Base-by-base conservation (phyloP, 2,888 invertebrate species). In the Lingula anatina region DNA sequence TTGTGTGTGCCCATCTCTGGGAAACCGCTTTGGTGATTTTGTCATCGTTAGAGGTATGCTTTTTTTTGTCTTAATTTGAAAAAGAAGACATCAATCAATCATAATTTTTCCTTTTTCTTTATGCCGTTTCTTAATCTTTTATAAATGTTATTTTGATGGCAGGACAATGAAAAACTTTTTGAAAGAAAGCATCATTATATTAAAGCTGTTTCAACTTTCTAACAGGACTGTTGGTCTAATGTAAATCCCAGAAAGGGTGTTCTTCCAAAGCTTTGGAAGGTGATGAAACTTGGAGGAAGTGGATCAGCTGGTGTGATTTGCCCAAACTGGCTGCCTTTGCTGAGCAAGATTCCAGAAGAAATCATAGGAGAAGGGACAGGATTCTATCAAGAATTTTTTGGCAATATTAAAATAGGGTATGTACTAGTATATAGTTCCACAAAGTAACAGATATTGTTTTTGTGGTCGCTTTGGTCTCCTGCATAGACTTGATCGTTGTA, bases 201-300 rank as follows among this genome's bases (percentile, higher is more conserved):
- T n/a, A n/a, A n/a, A n/a, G n/a, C n/a, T n/a, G n/a, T n/a, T n/a
- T n/a, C n/a, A n/a, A n/a, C n/a, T 9, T 66, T 68, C 55, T 76
- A 78, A 35, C 71, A 89, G 87, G 83, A 86, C 47, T 88, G 87
- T 83, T 84, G 85, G 79, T 77, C 78, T 37, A 81, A 83, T 63
- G 79, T 90, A 3, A 88, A 86, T 66, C 81, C 87, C 44, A 85
- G 86, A 54, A 90, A 89, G 70, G 79, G 85, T 2, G 81, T 91
- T 31, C 74, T 86, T 51, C 85, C 87, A 1, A 86, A 87, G 75
- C 70, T 90, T n/a, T 84, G 83, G 74, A 78, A 80, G 43, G 77
- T 87, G 37, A 70, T 89, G 38, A 82, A 82, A 55, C 82, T 82
- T 65, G 89, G 87, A 44, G 90, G 88, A 0, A 83, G 86, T 78